Evolutionary conservation across 2,797 vertebrate genomes (phyloP).

Genomic region (Bradypodion ventrale): DNA sequence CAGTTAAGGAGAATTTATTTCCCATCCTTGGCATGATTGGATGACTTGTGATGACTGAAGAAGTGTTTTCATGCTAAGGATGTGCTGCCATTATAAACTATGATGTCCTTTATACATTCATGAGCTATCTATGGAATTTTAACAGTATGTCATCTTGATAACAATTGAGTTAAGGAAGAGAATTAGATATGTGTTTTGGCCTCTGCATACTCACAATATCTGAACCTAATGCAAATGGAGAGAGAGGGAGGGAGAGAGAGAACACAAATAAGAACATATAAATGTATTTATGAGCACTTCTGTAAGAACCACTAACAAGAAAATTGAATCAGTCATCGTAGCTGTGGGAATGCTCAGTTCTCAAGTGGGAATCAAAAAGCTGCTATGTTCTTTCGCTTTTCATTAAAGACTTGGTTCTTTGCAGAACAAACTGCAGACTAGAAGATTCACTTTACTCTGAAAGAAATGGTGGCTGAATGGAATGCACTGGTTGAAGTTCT

Average conservation of each 20-base stretch:
- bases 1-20: neutral
- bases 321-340: neutral
- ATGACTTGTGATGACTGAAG: neutral
- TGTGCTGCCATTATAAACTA: neutral
- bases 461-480: neutral
- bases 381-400: neutral
- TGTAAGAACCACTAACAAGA: neutral
- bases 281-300: conserved; percentile 19
- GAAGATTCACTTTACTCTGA: neutral
- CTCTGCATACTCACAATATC: neutral
- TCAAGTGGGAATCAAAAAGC: neutral
- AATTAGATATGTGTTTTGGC: neutral
- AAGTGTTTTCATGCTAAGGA: neutral
- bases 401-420: neutral
- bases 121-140: neutral
- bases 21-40: neutral
- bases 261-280: fast-evolving
- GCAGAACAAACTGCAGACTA: neutral
- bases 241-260: neutral
- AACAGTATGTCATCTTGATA: conserved; percentile 13
- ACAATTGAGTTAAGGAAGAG: conserved; percentile 10
- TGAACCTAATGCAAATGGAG: neutral
- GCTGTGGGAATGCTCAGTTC: neutral
- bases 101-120: conserved; percentile 13
- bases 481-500: neutral